A percentile compares a stretch with the other conserved stretches of the same genome.
These are phyloP conservation scores for Chironex yamaguchii DNA, from an alignment of 30 jellyfish, hydroid and myxozoan species.

Conservation along the genomic window DNA sequence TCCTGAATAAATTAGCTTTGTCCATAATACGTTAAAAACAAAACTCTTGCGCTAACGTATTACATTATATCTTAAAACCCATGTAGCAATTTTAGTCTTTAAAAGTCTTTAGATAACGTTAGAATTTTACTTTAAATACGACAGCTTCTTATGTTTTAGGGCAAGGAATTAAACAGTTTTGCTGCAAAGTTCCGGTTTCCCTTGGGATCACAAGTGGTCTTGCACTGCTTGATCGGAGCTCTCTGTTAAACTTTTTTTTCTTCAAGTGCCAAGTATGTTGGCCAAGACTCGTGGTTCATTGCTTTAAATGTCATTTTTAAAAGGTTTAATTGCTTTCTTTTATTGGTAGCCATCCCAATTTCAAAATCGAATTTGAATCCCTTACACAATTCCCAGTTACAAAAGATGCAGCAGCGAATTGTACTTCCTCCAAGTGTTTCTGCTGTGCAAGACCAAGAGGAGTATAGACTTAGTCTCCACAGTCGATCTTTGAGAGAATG, in stretches of 20 bases:
- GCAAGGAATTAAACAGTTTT: conserved; percentile 22
- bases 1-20: too few relatives aligned
- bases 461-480: conserved; percentile 41
- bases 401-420: conserved; percentile 55
- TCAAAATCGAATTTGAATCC: conserved; percentile 10
- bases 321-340: conserved; percentile 34
- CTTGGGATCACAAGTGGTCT: conserved; percentile 54
- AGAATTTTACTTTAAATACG: conserved; percentile 14
- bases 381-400: conserved; percentile 31
- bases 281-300: conserved; percentile 53
- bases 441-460: conserved; percentile 16
- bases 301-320: conserved; percentile 27
- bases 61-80: conserved; percentile 7
- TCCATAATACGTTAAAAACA: not conserved
- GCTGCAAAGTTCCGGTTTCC: conserved; percentile 37
- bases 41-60: not conserved
- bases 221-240: conserved; percentile 57
- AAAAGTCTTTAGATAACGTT: not conserved
- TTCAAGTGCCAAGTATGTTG: conserved; percentile 33
- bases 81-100: conserved; percentile 1
- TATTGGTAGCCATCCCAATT: conserved; percentile 47
- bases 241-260: conserved; percentile 48
- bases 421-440: conserved; percentile 33
- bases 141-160: conserved; percentile 31
- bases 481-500: conserved; percentile 55